Conservation (phyloP, 1,140 invertebrate species). For the Tetramorium parvispinum region DNA sequence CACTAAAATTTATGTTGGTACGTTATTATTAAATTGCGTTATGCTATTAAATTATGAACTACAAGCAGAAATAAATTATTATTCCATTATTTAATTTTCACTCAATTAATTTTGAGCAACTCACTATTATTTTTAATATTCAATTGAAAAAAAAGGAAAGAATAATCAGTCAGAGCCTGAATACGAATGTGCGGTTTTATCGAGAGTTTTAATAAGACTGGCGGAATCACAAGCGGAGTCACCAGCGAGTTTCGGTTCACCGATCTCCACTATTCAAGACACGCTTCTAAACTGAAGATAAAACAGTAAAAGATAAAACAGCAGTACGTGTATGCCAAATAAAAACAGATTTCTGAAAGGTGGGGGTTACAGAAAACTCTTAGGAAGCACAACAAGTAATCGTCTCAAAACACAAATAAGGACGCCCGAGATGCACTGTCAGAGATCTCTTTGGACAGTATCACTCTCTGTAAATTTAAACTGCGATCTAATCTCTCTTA, state of each 20-base stretch:
- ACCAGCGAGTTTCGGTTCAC: neutral
- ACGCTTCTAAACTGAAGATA: neutral
- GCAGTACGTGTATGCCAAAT: constrained; percentile 1
- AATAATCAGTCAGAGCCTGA: neutral
- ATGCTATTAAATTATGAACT: neutral
- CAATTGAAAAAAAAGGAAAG: neutral
- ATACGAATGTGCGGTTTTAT: neutral
- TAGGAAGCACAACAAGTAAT: neutral
- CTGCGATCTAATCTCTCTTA: neutral
- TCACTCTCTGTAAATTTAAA: constrained; percentile 1
- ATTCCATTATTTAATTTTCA: neutral
- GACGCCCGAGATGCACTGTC: neutral
- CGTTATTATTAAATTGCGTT: neutral
- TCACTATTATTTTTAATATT: neutral
- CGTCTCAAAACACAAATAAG: neutral
- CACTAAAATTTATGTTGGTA: too few relatives aligned
- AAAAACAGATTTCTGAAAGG: constrained; percentile 4
- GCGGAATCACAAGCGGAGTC: neutral
- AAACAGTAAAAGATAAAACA: neutral
- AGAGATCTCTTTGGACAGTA: neutral
- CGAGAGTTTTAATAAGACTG: neutral
- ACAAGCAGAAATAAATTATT: neutral
- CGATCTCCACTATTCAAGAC: neutral
- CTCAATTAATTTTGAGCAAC: neutral
- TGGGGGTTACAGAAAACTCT: neutral